phyloP scores from a whole-genome alignment of 2,888 invertebrate genomes.

The Cheilosia variabilis region DNA sequence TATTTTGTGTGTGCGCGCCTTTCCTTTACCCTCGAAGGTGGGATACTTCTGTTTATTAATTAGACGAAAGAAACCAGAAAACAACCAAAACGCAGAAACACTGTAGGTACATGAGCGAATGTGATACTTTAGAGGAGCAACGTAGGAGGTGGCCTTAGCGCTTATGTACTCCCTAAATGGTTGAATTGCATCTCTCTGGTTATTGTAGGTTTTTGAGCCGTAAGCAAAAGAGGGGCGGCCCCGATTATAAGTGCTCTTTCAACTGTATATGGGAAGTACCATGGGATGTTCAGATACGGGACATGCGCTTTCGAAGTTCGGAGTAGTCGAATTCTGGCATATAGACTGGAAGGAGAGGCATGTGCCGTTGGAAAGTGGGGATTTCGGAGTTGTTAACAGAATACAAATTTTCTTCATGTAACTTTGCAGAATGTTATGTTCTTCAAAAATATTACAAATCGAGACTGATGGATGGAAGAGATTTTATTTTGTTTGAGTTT shows the following conservation, averaged over 20 bases:
- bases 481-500: not conserved
- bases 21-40: constrained; percentile 66
- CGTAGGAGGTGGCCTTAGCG: constrained; percentile 67
- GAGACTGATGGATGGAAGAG: too few species aligned
- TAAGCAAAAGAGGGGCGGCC: constrained; percentile 68
- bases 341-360: constrained; percentile 58
- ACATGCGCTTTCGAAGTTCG: constrained; percentile 63
- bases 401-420: not conserved
- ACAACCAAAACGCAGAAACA: constrained; percentile 64
- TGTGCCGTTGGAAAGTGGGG: constrained; percentile 16
- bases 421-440: not conserved
- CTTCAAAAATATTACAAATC: not conserved
- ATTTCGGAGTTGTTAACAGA: constrained; percentile 63
- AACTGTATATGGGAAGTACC: constrained; percentile 69
- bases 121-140: constrained; percentile 24
- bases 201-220: constrained; percentile 50
- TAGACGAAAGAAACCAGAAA: constrained; percentile 72
- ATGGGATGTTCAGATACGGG: constrained; percentile 41
- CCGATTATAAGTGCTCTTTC: constrained; percentile 68
- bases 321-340: constrained; percentile 20
- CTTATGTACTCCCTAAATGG: constrained; percentile 70
- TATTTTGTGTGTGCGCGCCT: constrained; percentile 36
- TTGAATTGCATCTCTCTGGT: constrained; percentile 63
- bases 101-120: constrained; percentile 40
- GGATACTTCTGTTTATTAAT: constrained; percentile 75